phyloP scores from a whole-genome alignment of 2,888 invertebrate genomes.

The Pterobdella sp. region DNA sequence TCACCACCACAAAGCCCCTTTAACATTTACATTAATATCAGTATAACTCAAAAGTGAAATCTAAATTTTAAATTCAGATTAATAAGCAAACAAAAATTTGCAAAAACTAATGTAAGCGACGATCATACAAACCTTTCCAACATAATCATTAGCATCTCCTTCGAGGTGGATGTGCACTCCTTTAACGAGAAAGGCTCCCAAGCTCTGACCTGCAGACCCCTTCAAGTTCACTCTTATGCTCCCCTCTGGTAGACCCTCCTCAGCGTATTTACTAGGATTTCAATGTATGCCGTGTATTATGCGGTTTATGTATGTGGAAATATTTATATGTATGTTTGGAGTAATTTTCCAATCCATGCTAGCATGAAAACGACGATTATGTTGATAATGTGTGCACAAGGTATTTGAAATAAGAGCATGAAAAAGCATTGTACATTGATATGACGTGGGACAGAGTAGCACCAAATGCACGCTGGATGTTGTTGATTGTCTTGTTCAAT shows the following conservation, averaged over 20 bases:
- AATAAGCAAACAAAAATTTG: no score
- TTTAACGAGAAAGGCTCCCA: constrained; percentile 87
- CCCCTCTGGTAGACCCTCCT: constrained; percentile 70
- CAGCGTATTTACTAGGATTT: constrained; percentile 69
- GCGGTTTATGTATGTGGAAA: neutral
- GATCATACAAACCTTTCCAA: constrained; percentile 62
- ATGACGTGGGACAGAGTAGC: constrained; percentile 88
- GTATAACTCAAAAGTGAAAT: neutral
- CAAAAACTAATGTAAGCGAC: neutral
- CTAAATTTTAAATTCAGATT: no score
- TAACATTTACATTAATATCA: neutral
- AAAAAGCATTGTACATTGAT: constrained; percentile 71
- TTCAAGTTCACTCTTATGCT: constrained; percentile 62
- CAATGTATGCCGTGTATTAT: neutral
- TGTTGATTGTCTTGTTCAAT: constrained; percentile 72
- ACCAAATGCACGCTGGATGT: constrained; percentile 84
- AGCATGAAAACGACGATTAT: neutral
- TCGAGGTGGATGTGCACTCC: constrained; percentile 83
- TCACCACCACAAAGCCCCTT: constrained; percentile 87
- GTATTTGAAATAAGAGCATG: no score
- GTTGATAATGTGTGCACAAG: neutral
- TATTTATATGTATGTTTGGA: neutral
- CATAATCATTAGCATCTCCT: constrained; percentile 97
- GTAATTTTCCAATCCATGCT: neutral
- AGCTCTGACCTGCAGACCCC: constrained; percentile 96